Evolutionary conservation across 2,797 vertebrate genomes (phyloP).

Genomic region (Ispidina picta): DNA sequence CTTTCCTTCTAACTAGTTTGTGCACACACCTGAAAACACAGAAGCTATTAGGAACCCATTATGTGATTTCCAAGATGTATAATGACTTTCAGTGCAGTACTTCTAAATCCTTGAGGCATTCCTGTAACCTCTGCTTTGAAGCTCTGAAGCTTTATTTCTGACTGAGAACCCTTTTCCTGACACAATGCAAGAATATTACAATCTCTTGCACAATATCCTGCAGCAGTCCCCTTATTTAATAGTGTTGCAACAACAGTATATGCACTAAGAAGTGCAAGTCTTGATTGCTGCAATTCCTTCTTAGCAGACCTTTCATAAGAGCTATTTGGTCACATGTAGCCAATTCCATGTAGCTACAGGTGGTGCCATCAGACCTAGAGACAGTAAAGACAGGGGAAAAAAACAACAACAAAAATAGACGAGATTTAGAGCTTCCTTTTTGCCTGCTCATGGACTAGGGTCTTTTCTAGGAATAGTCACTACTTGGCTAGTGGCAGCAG

Average conservation of each 20-base stretch:
- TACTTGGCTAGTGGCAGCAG: not conserved
- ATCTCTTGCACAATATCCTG: slow-evolving; percentile 46
- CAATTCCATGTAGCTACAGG: not conserved
- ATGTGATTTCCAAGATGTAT: not conserved
- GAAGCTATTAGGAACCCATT: not conserved
- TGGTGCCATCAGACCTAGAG: not conserved
- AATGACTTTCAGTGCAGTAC: not conserved
- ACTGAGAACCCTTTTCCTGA: not conserved
- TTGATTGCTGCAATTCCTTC: slow-evolving; percentile 21
- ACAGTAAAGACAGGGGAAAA: not conserved
- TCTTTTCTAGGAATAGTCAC: not conserved
- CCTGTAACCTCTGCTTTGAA: not conserved
- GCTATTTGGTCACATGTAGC: not conserved
- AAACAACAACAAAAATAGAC: not conserved
- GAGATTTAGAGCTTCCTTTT: not conserved
- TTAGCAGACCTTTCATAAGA: slow-evolving; percentile 17
- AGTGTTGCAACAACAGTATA: not conserved
- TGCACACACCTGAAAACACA: not conserved
- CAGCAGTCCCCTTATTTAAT: slow-evolving; percentile 10
- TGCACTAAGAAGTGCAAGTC: not conserved
- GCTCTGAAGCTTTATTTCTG: not conserved
- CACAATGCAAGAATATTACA: not conserved
- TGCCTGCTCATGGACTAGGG: not conserved
- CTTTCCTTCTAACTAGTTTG: not conserved
- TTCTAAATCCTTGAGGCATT: not conserved